Percentiles rank a stretch among this genome's conserved stretches.
These are phyloP conservation scores for Actinia equina DNA, from an alignment of 64 coral and sea anemone species.

Conservation along the genomic window DNA sequence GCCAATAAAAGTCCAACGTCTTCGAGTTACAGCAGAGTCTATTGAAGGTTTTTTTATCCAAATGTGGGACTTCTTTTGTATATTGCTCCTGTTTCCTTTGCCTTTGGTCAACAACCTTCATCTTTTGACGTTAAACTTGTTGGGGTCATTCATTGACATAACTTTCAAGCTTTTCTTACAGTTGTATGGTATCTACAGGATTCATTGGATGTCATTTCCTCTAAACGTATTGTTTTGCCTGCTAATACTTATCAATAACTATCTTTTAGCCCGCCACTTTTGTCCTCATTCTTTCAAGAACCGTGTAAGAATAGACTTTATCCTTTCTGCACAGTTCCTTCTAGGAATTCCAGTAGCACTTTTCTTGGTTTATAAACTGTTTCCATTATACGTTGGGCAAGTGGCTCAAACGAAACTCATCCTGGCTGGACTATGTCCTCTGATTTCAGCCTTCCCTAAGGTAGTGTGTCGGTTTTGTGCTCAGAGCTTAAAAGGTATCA, in stretches of 20 bases:
- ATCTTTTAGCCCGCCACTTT: slow-evolving; percentile 13
- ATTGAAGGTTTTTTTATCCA: slow-evolving; percentile 38
- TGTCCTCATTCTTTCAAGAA: neutral
- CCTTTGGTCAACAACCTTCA: slow-evolving; percentile 26
- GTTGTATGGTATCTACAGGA: slow-evolving; percentile 14
- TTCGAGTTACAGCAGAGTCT: slow-evolving; percentile 17
- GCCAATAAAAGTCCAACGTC: slow-evolving; percentile 6
- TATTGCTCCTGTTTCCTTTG: slow-evolving; percentile 33
- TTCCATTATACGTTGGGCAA: too few species aligned
- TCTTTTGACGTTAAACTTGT: slow-evolving; percentile 35
- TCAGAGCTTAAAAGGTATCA: too few species aligned
- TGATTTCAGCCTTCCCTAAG: too few species aligned
- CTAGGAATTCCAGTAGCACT: too few species aligned
- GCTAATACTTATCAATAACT: slow-evolving; percentile 18
- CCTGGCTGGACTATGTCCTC: too few species aligned
- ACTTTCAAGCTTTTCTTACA: slow-evolving; percentile 33
- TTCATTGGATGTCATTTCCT: slow-evolving; percentile 28
- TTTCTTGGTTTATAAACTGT: too few species aligned
- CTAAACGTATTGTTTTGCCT: slow-evolving; percentile 19
- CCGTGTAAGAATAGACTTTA: neutral
- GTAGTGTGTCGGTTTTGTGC: too few species aligned
- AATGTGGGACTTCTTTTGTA: slow-evolving; percentile 42
- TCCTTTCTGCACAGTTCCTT: too few species aligned
- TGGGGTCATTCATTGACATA: slow-evolving; percentile 47
- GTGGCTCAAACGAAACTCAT: too few species aligned